Evolutionary conservation across 1,140 invertebrate genomes (phyloP), one percentile per base, ranked within the genome.

Genomic region (Solenopsis fugax): DNA sequence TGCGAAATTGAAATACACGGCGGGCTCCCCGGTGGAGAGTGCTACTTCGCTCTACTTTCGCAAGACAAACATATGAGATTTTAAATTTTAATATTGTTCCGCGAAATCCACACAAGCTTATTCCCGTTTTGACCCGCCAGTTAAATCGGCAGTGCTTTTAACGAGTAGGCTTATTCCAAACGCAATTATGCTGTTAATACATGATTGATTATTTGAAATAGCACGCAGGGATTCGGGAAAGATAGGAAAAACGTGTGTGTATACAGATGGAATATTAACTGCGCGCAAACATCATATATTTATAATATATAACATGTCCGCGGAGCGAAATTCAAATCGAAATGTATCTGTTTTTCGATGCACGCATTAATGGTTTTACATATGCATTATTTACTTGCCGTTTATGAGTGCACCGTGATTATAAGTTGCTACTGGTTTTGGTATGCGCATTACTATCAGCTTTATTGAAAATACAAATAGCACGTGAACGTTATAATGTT

Each of bases 31-130:
- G 24, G 4, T 21, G 54, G 34, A 71, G 48, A 71, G 64, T 56
- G 54, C 67, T 34, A 60, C 80, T 84, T 60, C 24, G 41, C 80
- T 73, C 65, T 60, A 64, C 65, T 56, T 45, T 71, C 41, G 13
- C 78, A 73, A 72, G 52, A 82, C 67, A 82, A 72, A 82, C 37
- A 73, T 82, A 82, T 82, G 54, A 73, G 80, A 82, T 82, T 82
- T 73, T 72, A 58, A 82, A 82, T 82, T 73, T 73, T 58, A 81
- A 81, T 71, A 71, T 81, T 71, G 45, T 21, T 58, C 54, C 9
- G 16, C 16, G 37, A 7, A 6, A 4, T 4, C 16, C 73, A 13
- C 71, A 9, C n/a, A 21, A 3, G 12, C 1, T 18, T 34, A 2
- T 24, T 10, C 13, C 60, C 48, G n/a, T 9, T 78, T 24, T 78